Base-by-base conservation (phyloP, 2,888 invertebrate genomes). In the Melikaiella ostensackeni region DNA sequence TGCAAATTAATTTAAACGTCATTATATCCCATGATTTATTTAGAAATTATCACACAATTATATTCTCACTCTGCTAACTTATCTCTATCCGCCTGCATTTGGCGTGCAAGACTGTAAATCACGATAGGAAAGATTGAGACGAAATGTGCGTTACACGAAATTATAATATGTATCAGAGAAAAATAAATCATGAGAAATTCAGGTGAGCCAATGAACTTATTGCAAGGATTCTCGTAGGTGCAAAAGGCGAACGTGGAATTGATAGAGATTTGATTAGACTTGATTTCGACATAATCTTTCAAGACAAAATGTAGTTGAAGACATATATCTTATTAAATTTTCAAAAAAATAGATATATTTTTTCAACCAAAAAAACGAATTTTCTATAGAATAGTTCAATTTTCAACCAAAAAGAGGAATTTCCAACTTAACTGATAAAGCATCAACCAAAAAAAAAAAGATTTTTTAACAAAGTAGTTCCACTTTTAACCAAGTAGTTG, bases 261-360 rank as follows among this genome's bases (percentile, higher is more conserved):
- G 73, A 78, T 78, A 76, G 59, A 77, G 75, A 78, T 78, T 78
- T 78, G 78, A 75, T 76, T 76, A 75, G 63, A 59, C n/a, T 46
- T n/a, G 42, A n/a, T 73, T 63, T 73, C 50, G 50, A 55, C 24
- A 63, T 66, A 70, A 21, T 75, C 59, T 77, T 73, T 79, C 76
- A 61, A 61, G 30, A 24, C 4, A 59, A 59, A 59, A 16, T 24
- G 57, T 8, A n/a, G 55, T 55, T 55, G 8, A 1, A 46, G 11
- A 46, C 9, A 33, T 33, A n/a, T n/a, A n/a, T n/a, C n/a, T n/a
- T n/a, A n/a, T n/a, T n/a, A n/a, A n/a, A n/a, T n/a, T n/a, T n/a
- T n/a, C n/a, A n/a, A n/a, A n/a, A n/a, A n/a, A n/a, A n/a, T n/a
- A n/a, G n/a, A n/a, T n/a, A n/a, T n/a, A n/a, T n/a, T n/a, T n/a